phyloP scores from a whole-genome alignment of 2,797 vertebrate genomes.

The Percopsis omiscomaycus region DNA sequence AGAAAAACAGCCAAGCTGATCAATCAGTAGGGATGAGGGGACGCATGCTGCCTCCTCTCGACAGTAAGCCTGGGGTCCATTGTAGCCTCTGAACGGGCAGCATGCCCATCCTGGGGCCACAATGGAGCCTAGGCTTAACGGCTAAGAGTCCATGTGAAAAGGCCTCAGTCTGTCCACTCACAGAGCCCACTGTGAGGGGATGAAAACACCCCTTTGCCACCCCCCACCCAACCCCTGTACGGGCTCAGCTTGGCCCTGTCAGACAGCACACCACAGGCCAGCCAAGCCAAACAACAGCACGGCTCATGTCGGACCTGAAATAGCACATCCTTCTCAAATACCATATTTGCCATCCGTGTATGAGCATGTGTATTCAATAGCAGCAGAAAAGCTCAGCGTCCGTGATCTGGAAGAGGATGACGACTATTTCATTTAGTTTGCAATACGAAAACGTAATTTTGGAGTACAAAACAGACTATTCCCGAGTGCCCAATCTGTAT shows the following conservation, averaged over 20 bases:
- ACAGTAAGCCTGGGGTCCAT: too few relatives aligned
- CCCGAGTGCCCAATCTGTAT: conserved; percentile 43
- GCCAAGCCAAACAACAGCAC: conserved; percentile 71
- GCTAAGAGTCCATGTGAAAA: conserved; percentile 56
- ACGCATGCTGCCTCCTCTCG: conserved; percentile 50
- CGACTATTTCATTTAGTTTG: background rate
- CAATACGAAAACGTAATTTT: conserved; percentile 15
- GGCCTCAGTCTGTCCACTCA: conserved; percentile 60
- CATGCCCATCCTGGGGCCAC: conserved; percentile 46
- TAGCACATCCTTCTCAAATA: conserved; percentile 50
- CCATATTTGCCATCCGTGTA: conserved; percentile 29
- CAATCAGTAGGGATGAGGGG: conserved; percentile 65
- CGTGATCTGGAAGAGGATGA: background rate
- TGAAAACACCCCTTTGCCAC: conserved; percentile 54
- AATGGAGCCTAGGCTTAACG: conserved; percentile 59
- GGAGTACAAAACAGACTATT: conserved; percentile 49
- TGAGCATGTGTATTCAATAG: conserved; percentile 17
- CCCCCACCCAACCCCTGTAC: conserved; percentile 35
- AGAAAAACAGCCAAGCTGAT: conserved; percentile 67
- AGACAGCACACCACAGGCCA: conserved; percentile 19
- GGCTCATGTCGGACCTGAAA: conserved; percentile 62
- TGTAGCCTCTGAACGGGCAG: too few relatives aligned
- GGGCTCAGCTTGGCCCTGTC: conserved; percentile 42
- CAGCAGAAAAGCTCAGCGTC: conserved; percentile 12
- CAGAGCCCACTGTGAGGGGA: conserved; percentile 56